Percentiles rank a stretch among this genome's conserved stretches.
Conservation (phyloP, 30 jellyfish, hydroid and myxozoan species). For the Chrysaora quinquecirrha region DNA sequence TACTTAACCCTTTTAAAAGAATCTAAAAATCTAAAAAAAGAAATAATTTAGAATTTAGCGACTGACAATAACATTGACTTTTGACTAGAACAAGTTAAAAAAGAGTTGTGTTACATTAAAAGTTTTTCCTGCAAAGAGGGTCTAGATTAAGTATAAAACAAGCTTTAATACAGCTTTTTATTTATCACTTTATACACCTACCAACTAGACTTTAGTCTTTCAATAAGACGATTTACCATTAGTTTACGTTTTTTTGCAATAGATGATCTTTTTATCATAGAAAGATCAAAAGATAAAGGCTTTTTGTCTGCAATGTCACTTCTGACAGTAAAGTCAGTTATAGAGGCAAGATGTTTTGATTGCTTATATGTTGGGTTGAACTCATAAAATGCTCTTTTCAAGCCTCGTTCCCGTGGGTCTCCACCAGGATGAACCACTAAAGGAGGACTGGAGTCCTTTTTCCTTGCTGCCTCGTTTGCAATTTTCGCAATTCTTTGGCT, state of each 20-base stretch:
- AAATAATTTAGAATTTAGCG: too few species aligned
- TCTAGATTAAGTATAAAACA: too few species aligned
- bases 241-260: slow-evolving; percentile 7
- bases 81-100: too few species aligned
- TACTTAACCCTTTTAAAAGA: too few species aligned
- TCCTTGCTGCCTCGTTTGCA: slow-evolving; percentile 50
- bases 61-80: too few species aligned
- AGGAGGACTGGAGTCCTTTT: slow-evolving; percentile 49
- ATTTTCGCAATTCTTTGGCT: slow-evolving; percentile 6
- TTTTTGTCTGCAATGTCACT: slow-evolving; percentile 15
- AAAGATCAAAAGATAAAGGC: not conserved
- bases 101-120: too few species aligned
- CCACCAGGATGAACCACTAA: slow-evolving; percentile 57
- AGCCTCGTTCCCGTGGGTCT: slow-evolving; percentile 39
- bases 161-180: too few species aligned
- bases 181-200: too few species aligned
- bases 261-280: not conserved
- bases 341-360: slow-evolving; percentile 55
- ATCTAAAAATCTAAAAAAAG: too few species aligned
- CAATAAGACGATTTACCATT: slow-evolving; percentile 25
- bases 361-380: slow-evolving; percentile 38
- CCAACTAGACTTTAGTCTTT: not conserved
- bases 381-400: slow-evolving; percentile 53
- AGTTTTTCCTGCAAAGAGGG: too few species aligned
- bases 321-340: slow-evolving; percentile 52